Percentiles rank a stretch among this genome's conserved stretches.
Evolutionary conservation across 2,113 vertebrate genomes (phyloP).

Genomic region (Microcebus murinus): DNA sequence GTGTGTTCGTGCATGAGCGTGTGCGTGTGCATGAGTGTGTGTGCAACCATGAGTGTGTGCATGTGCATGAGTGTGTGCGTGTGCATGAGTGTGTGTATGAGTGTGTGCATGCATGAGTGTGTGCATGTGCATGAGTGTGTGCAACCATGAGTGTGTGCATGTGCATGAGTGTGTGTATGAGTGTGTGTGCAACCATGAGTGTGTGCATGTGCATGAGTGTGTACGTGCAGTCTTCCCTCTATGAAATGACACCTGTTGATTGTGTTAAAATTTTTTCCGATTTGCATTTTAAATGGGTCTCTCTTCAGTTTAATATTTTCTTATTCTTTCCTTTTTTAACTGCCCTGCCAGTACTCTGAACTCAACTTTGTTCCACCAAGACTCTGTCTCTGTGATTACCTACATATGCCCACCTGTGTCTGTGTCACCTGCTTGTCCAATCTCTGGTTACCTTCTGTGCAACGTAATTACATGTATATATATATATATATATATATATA

Average conservation of each 20-base stretch:
- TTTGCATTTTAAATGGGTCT: not conserved
- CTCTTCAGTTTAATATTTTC: not conserved
- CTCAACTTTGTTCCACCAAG: not conserved
- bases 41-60: not conserved
- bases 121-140: no score
- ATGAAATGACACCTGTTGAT: no score
- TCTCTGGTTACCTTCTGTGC: not conserved
- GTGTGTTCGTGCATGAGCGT: no score
- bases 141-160: no score
- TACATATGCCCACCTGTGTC: not conserved
- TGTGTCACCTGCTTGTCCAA: no score
- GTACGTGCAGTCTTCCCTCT: not conserved
- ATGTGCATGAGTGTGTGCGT: not conserved
- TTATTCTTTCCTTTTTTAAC: not conserved
- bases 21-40: not conserved
- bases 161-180: no score
- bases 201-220: no score
- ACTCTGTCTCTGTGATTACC: not conserved
- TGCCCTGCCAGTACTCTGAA: not conserved
- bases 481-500: not conserved
- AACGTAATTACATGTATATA: not conserved
- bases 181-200: no score
- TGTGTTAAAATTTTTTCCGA: not conserved
- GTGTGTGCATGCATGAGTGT: no score
- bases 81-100: no score